phyloP scores from a whole-genome alignment of 2,113 vertebrate species.

The Syngnathus floridae region DNA sequence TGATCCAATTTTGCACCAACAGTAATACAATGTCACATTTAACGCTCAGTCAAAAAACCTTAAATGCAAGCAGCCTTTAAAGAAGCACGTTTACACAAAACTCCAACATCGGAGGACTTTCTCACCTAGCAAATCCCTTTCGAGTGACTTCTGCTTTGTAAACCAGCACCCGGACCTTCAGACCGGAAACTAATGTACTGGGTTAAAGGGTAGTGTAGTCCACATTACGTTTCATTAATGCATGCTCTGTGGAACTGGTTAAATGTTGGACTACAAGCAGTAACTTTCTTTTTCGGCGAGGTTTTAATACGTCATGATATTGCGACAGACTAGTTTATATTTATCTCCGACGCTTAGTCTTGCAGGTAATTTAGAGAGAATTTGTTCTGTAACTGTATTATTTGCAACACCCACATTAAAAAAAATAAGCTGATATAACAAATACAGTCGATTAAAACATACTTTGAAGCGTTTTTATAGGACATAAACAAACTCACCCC shows the following conservation, averaged over 20 bases:
- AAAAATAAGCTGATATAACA: not conserved
- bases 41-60: conserved; percentile 25
- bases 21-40: not conserved
- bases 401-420: not conserved
- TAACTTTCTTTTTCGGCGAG: conserved; percentile 15
- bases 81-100: conserved; percentile 19
- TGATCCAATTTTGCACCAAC: not conserved
- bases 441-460: no score
- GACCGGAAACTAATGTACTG: conserved; percentile 7
- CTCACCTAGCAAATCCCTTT: conserved; percentile 58
- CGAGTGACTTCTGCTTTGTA: conserved; percentile 59
- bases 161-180: conserved; percentile 9
- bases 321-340: no score
- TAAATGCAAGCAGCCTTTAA: conserved; percentile 17
- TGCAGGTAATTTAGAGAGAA: conserved; percentile 7
- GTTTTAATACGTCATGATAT: conserved; percentile 26
- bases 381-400: not conserved
- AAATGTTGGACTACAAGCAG: conserved; percentile 35
- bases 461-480: not conserved
- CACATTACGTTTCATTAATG: rapidly evolving
- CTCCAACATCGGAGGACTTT: conserved; percentile 39
- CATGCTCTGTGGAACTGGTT: rapidly evolving
- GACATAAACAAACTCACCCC: not conserved
- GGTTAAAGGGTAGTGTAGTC: conserved; percentile 52
- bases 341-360: no score